A percentile compares a stretch with the other conserved stretches of the same genome.
Evolutionary conservation across 2,113 vertebrate species (phyloP).

Genomic region (Hipposideros armiger): DNA sequence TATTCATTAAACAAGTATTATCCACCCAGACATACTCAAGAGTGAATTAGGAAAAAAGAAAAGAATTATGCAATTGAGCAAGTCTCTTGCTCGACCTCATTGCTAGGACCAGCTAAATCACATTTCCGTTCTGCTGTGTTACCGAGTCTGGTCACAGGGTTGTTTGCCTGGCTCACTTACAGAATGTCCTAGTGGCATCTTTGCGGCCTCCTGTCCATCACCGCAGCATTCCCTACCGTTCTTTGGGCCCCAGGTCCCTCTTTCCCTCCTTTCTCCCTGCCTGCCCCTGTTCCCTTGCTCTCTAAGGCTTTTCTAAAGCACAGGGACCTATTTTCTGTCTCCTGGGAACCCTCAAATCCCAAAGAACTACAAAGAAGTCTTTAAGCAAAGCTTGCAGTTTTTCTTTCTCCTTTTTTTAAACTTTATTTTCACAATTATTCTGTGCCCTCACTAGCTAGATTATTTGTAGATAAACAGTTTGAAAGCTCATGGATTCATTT

Average conservation of each 20-base stretch:
- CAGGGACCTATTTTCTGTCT: background rate
- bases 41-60: background rate
- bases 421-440: constrained; percentile 14
- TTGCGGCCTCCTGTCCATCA: background rate
- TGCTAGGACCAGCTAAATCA: background rate
- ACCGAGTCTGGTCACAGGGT: background rate
- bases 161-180: background rate
- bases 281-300: no score
- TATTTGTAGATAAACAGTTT: constrained; percentile 44
- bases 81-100: background rate
- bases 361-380: background rate
- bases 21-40: background rate
- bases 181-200: fast-evolving
- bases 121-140: background rate
- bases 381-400: background rate
- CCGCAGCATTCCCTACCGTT: background rate
- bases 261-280: no score
- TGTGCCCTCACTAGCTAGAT: background rate
- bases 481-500: constrained; percentile 33
- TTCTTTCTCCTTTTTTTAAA: background rate
- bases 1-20: constrained; percentile 19
- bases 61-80: background rate
- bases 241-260: background rate
- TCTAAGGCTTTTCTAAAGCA: background rate
- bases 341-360: background rate